Percentiles rank a stretch among this genome's conserved stretches.
These are phyloP conservation scores for Branchinecta sandiegonensis DNA, from an alignment of 2,888 invertebrate species.

Conservation along the genomic window DNA sequence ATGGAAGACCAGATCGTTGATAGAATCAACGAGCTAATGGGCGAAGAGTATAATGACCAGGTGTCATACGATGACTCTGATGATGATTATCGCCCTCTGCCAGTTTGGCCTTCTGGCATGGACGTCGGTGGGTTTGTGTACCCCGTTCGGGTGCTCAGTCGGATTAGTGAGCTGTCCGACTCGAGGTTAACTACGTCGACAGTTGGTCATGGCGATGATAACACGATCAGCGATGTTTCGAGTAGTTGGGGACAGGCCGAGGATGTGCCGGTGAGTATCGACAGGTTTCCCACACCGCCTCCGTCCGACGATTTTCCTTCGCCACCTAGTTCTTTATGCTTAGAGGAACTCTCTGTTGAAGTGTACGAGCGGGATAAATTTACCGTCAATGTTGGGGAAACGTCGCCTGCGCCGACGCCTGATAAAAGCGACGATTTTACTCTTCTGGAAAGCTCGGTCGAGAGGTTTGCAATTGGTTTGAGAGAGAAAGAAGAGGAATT, in stretches of 20 bases:
- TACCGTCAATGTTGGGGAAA: too few species aligned
- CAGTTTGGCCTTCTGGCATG: slow-evolving; percentile 18
- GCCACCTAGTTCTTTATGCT: too few species aligned
- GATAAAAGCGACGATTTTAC: too few species aligned
- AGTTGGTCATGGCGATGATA: slow-evolving; percentile 19
- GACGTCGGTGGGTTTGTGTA: slow-evolving; percentile 21
- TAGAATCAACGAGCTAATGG: slow-evolving; percentile 20
- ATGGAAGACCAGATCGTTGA: slow-evolving; percentile 23
- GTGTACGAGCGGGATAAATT: too few species aligned
- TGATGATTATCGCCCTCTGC: slow-evolving; percentile 21
- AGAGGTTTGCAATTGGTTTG: too few species aligned
- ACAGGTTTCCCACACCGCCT: not conserved
- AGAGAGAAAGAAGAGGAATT: too few species aligned
- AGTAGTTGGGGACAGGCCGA: slow-evolving; percentile 20
- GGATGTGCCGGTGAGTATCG: not conserved
- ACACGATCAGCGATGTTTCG: slow-evolving; percentile 24
- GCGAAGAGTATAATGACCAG: not conserved
- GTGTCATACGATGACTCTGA: not conserved
- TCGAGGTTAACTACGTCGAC: slow-evolving; percentile 43
- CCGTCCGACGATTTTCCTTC: not conserved
- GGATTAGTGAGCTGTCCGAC: slow-evolving; percentile 72
- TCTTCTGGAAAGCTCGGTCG: too few species aligned
- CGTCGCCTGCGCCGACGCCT: too few species aligned
- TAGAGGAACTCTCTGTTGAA: too few species aligned
- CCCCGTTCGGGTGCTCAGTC: slow-evolving; percentile 52